Base-by-base conservation (phyloP, 2,797 vertebrate species). In the Pangasius macronema region DNA sequence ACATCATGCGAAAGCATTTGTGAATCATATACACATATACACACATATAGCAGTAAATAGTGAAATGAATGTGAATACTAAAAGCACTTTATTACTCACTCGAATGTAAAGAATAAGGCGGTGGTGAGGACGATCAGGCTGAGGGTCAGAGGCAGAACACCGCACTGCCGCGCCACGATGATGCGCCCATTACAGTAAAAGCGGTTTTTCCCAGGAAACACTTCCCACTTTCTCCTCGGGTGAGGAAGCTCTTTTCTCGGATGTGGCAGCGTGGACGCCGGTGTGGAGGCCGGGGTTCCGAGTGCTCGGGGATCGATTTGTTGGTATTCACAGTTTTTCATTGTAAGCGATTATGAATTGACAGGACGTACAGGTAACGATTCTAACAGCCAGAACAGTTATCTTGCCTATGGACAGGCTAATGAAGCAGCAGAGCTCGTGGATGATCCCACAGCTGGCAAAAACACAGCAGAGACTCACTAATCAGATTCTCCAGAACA, bases 281-380 rank as follows among this genome's bases (percentile, higher is more conserved):
- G 93, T 22, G 89, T 91, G 5, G 90, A 65, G 6, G 82, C 72
- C 36, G 92, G 89, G 82, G 94, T 93, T 1, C 92, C 85, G 13
- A 96, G 94, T 51, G 96, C 93, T 91, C 95, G 93, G 51, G 97
- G 97, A 87, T 97, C 96, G 85, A 98, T 98, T 94, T 98, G 97
- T 94, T 97, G 97, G 94, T 99, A 98, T 94, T 97, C 97, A 93
- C 98, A 98, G 89, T 96, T 97, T 95, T 97, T 98, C 97, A 98
- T 98, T 89, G 79, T 92, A 55, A 75, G 3, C 6, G 13, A 81
- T 3, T 16, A 22, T 61, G 22, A 75, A 18, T 65, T 57, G 9
- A 81, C 3, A 20, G 30, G n/a, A 68, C 77, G 55, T n/a, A 42
- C 6, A 61, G 20, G 33, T 8, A 42, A 81, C 57, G 18, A 67